phyloP scores from a whole-genome alignment of 2,888 invertebrate species.

The Schizaphis graminum region DNA sequence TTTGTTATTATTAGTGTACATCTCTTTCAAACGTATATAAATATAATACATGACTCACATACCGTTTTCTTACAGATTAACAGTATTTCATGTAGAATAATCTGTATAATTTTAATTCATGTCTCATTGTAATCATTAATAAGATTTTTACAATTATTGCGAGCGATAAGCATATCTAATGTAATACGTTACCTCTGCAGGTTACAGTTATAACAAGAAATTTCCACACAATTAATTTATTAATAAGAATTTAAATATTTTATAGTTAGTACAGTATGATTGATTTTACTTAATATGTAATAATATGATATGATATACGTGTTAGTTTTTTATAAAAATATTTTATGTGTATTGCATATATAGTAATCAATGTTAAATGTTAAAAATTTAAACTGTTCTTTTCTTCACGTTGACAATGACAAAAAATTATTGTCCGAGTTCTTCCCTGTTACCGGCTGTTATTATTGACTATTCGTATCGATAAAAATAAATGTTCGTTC shows the following conservation, averaged over 20 bases:
- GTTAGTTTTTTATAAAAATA: not conserved
- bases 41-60: not conserved
- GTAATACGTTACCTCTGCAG: not conserved
- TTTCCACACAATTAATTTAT: not conserved
- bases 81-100: not conserved
- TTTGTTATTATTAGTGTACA: not conserved
- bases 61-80: not conserved
- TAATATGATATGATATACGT: not conserved
- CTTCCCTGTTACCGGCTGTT: no score
- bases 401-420: not conserved
- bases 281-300: no score
- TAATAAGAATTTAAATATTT: not conserved
- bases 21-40: not conserved
- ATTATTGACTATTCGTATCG: not conserved
- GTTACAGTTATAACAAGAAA: not conserved
- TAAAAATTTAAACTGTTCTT: not conserved
- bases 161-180: not conserved
- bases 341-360: not conserved
- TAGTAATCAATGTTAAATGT: not conserved
- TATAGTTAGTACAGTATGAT: no score
- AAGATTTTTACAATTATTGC: not conserved
- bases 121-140: not conserved
- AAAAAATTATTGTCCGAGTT: not conserved
- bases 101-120: not conserved
- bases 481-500: not conserved